These are phyloP conservation scores for Hecatera dysodea DNA, from an alignment of 2,888 invertebrate species.

Conservation along the genomic window DNA sequence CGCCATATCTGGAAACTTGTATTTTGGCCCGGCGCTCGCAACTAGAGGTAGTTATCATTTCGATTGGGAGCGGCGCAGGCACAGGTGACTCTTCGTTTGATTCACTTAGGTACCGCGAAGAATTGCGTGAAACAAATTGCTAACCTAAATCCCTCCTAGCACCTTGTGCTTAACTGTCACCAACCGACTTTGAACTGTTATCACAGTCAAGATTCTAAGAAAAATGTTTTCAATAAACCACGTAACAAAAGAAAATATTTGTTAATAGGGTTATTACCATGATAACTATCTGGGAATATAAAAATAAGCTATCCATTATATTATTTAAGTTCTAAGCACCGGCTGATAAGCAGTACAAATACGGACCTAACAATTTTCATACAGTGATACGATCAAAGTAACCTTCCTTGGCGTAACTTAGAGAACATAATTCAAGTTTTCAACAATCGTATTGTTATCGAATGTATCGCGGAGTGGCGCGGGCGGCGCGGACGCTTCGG, in stretches of 20 bases:
- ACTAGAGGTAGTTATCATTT: slow-evolving; percentile 53
- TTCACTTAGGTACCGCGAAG: slow-evolving; percentile 9
- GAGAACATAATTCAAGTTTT: slow-evolving; percentile 80
- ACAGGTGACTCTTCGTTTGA: slow-evolving; percentile 25
- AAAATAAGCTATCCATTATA: slow-evolving; percentile 67
- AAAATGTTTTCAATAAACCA: slow-evolving; percentile 41
- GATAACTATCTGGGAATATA: slow-evolving; percentile 70
- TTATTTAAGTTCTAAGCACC: slow-evolving; percentile 66
- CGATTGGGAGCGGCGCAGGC: slow-evolving; percentile 39
- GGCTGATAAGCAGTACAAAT: slow-evolving; percentile 73
- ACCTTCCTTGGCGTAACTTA: slow-evolving; percentile 77
- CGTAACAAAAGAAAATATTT: slow-evolving; percentile 64
- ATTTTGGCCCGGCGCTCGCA: slow-evolving; percentile 65
- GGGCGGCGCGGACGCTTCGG: slow-evolving; percentile 31
- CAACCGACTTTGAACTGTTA: slow-evolving; percentile 6
- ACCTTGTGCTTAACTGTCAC: slow-evolving; percentile 16
- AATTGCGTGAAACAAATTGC: slow-evolving; percentile 11
- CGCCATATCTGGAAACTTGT: slow-evolving; percentile 77
- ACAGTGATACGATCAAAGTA: slow-evolving; percentile 75
- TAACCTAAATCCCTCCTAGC: slow-evolving; percentile 17
- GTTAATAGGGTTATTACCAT: slow-evolving; percentile 61
- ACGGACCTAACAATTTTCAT: slow-evolving; percentile 74
- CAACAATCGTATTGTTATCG: slow-evolving; percentile 83
- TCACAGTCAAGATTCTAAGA: slow-evolving; percentile 13
- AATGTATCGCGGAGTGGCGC: slow-evolving; percentile 69